Evolutionary conservation across 2,797 vertebrate genomes (phyloP).

Genomic region (Glyptemys insculpta): DNA sequence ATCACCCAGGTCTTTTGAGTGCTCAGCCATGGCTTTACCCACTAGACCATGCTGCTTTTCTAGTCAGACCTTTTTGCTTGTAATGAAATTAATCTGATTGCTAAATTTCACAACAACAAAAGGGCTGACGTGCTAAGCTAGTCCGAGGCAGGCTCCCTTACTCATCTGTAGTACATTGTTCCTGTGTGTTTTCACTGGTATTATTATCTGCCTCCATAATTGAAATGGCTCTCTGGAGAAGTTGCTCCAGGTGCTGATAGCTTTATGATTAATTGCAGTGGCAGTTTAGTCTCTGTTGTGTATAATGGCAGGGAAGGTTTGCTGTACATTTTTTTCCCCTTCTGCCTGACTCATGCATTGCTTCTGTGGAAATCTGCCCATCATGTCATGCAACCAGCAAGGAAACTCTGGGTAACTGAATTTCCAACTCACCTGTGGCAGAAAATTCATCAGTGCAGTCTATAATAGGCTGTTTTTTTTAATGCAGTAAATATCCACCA

Average conservation of each 20-base stretch:
- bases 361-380: background rate
- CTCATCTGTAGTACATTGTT: background rate
- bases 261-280: constrained; percentile 19
- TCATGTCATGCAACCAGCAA: constrained; percentile 28
- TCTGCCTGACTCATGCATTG: background rate
- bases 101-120: background rate
- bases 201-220: background rate
- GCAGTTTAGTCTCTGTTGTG: background rate
- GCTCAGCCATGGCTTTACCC: background rate
- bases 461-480: background rate
- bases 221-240: constrained; percentile 5
- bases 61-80: background rate
- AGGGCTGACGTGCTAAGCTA: background rate
- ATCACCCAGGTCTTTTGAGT: background rate
- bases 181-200: background rate
- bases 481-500: background rate
- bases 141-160: background rate
- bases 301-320: background rate
- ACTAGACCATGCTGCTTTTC: background rate
- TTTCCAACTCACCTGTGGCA: background rate
- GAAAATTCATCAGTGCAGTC: background rate
- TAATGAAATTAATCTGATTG: background rate
- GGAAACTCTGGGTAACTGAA: background rate
- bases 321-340: background rate
- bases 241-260: background rate